Base-by-base conservation (phyloP, 2,888 invertebrate genomes). In the Muscina levida region DNA sequence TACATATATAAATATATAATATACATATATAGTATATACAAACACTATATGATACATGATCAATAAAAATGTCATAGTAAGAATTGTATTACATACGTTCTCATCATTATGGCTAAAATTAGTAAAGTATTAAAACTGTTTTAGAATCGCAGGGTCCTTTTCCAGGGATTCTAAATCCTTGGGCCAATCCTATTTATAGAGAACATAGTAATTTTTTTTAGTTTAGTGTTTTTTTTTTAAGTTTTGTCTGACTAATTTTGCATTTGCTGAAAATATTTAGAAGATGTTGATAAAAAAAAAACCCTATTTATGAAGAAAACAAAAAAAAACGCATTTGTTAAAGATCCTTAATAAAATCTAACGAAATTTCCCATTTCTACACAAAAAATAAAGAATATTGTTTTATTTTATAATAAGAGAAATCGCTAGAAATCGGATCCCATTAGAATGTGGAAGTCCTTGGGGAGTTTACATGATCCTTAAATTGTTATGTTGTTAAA, bases 171-270 rank as follows among this genome's bases (percentile, higher is more conserved):
- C 37, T 31, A 39, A 62, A 62, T 59, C 22, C 62, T 62, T 39
- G 62, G 26, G 19, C 22, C 26, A 62, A 59, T 11, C 42, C 53
- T 42, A 42, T 62, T 62, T 62, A 59, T 59, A 62, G 42, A 42
- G 42, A 22, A 37, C 26, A n/a, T n/a, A n/a, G 15, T 15, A 51
- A 51, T 51, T 51, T 17, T 51, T 51, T 17, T 13, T 31, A 2
- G 8, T 26, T 56, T n/a, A 37, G 15, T 39, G 13, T 19, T 17
- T 11, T 62, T 62, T 15, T n/a, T n/a, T n/a, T n/a, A n/a, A n/a
- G n/a, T n/a, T n/a, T n/a, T n/a, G n/a, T n/a, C n/a, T n/a, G n/a
- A n/a, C n/a, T n/a, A n/a, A n/a, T n/a, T n/a, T n/a, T n/a, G n/a
- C n/a, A 13, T 22, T 42, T 62, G 62, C 39, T 62, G 19, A 59